A percentile compares a stretch with the other conserved stretches of the same genome.
Conservation (phyloP, 1,140 invertebrate species). For the Nixonia krombeini region DNA sequence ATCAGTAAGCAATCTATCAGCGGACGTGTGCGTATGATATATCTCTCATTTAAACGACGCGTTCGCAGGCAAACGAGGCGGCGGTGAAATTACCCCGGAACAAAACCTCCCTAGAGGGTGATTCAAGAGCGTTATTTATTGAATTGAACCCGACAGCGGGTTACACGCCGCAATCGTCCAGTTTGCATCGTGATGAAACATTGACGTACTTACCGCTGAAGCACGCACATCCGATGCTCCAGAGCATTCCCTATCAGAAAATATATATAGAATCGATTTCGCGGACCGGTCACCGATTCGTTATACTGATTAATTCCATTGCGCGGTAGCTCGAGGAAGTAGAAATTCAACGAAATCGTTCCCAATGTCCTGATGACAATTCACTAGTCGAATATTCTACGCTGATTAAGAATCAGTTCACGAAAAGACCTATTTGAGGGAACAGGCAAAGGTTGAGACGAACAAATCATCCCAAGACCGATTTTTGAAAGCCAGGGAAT, state of each 20-base stretch:
- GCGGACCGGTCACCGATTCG: neutral
- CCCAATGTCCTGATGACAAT: neutral
- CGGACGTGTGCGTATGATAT: constrained; percentile 29
- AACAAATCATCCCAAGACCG: too few species aligned
- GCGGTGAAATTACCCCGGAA: constrained; percentile 42
- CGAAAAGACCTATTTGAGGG: too few species aligned
- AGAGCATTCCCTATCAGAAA: neutral
- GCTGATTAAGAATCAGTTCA: too few species aligned
- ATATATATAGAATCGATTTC: too few species aligned
- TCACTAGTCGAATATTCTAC: too few species aligned
- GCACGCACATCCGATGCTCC: constrained; percentile 2
- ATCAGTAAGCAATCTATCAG: constrained; percentile 35
- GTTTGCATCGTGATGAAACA: constrained; percentile 54
- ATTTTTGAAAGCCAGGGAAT: too few species aligned
- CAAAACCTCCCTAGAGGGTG: constrained; percentile 30
- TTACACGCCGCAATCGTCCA: constrained; percentile 39
- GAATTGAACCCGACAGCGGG: constrained; percentile 46
- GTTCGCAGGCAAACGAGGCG: constrained; percentile 30
- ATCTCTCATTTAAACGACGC: constrained; percentile 28
- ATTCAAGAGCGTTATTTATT: constrained; percentile 49
- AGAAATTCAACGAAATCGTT: neutral
- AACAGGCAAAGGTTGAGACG: too few species aligned
- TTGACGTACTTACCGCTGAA: constrained; percentile 26
- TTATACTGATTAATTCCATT: neutral
- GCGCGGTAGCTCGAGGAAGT: neutral